A percentile compares a stretch with the other conserved stretches of the same genome.
Conservation (phyloP, 1,140 invertebrate species). For the Arctopsyche grandis region DNA sequence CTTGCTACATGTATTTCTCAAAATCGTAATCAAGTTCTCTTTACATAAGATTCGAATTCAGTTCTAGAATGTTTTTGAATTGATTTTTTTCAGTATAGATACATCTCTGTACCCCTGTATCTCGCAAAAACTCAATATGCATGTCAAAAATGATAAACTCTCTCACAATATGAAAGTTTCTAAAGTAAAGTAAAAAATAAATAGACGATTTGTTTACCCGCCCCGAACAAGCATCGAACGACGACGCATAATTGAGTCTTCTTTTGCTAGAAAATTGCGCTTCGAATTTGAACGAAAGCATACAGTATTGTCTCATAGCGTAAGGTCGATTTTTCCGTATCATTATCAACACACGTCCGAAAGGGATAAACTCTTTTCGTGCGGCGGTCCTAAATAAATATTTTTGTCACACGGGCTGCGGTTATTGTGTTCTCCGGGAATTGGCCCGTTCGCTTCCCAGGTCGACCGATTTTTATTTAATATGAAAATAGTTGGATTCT, state of each 20-base stretch:
- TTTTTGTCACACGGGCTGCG: slow-evolving; percentile 48
- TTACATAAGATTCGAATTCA: too few relatives aligned
- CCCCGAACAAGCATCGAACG: slow-evolving; percentile 7
- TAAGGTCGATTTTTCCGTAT: not conserved
- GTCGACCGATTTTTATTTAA: slow-evolving; percentile 15
- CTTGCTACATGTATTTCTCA: too few relatives aligned
- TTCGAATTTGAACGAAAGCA: not conserved
- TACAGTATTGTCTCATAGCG: not conserved
- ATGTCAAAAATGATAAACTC: not conserved
- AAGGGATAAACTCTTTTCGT: not conserved
- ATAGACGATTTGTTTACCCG: slow-evolving; percentile 5
- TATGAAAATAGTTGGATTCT: slow-evolving; percentile 22
- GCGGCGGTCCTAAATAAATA: slow-evolving; percentile 52
- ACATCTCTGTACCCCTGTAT: too few relatives aligned
- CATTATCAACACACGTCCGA: not conserved
- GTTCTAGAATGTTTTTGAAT: too few relatives aligned
- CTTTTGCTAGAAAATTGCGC: not conserved
- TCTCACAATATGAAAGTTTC: too few relatives aligned
- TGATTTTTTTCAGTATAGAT: too few relatives aligned
- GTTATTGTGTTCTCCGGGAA: slow-evolving; percentile 38
- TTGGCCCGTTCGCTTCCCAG: not conserved
- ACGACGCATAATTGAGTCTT: slow-evolving; percentile 18
- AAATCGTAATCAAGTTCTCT: too few relatives aligned
- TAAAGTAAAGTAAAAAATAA: slow-evolving; percentile 13
- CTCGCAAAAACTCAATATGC: too few relatives aligned